Conservation (phyloP, 2,113 vertebrate genomes). For the Paracanthobrama guichenoti region DNA sequence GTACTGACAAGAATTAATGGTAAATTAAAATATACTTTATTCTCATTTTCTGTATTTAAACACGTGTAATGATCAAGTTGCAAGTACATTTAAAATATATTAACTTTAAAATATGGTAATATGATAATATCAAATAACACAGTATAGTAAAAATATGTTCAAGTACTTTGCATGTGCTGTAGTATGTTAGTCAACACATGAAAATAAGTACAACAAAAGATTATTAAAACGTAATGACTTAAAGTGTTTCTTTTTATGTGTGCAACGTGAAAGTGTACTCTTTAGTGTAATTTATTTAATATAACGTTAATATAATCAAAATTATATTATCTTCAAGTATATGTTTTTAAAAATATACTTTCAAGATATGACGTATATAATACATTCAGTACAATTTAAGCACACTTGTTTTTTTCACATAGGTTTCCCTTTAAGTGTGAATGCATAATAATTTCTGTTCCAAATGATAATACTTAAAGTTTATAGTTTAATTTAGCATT, state of each 20-base stretch:
- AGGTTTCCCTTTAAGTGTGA: background rate
- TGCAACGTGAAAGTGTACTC: background rate
- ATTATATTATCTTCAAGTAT: background rate
- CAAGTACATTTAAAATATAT: background rate
- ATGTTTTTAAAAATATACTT: background rate
- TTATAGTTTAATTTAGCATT: background rate
- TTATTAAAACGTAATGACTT: background rate
- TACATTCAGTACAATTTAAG: background rate
- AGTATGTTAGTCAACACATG: background rate
- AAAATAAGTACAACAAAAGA: background rate
- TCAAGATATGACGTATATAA: background rate
- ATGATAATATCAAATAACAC: no score
- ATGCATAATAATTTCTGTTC: background rate
- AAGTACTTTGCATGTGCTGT: background rate
- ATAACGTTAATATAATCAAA: no score
- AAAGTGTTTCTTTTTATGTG: no score
- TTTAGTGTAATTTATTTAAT: background rate
- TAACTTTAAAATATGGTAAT: background rate
- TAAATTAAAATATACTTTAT: background rate
- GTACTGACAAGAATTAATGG: background rate
- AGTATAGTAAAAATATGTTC: no score
- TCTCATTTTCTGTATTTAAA: background rate
- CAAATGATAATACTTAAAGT: background rate
- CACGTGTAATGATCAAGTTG: background rate
- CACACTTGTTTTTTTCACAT: background rate